Evolutionary conservation across 2,797 vertebrate genomes (phyloP).

Genomic region (Argyrosomus regius): DNA sequence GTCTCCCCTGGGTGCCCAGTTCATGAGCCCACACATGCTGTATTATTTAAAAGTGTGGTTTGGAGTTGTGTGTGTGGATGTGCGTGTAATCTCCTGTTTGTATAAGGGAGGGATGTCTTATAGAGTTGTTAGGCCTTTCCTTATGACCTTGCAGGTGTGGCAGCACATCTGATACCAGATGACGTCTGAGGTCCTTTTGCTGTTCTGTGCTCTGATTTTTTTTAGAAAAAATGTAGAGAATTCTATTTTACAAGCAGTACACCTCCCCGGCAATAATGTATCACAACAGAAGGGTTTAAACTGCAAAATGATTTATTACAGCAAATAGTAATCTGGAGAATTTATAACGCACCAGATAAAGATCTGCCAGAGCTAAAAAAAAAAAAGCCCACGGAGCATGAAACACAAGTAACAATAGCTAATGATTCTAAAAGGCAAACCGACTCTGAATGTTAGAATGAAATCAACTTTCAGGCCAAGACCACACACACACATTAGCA

Average conservation of each 20-base stretch:
- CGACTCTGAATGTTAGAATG: conserved; percentile 25
- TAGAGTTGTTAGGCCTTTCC: conserved; percentile 40
- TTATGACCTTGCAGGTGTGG: conserved; percentile 57
- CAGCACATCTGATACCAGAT: conserved; percentile 36
- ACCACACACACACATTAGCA: conserved; percentile 31
- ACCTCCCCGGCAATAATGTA: conserved; percentile 11
- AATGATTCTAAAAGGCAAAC: conserved; percentile 48
- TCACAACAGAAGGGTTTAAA: conserved; percentile 18
- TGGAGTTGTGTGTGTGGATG: conserved; percentile 44
- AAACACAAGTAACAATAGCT: conserved; percentile 35
- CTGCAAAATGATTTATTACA: conserved; percentile 41
- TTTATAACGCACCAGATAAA: conserved; percentile 48
- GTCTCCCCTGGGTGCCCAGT: conserved; percentile 73
- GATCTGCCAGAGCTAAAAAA: conserved; percentile 19
- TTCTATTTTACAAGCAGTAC: background rate
- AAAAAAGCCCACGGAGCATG: background rate
- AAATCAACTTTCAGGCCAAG: conserved; percentile 44
- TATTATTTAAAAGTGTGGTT: conserved; percentile 79
- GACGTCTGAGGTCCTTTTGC: conserved; percentile 23
- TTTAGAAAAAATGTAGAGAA: conserved; percentile 17
- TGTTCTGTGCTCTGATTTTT: conserved; percentile 10
- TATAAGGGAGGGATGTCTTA: conserved; percentile 28
- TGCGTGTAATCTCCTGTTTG: conserved; percentile 53
- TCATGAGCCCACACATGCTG: conserved; percentile 78
- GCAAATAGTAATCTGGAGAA: conserved; percentile 22